Conservation (phyloP, 2,888 invertebrate species). For the Diarsia brunnea region DNA sequence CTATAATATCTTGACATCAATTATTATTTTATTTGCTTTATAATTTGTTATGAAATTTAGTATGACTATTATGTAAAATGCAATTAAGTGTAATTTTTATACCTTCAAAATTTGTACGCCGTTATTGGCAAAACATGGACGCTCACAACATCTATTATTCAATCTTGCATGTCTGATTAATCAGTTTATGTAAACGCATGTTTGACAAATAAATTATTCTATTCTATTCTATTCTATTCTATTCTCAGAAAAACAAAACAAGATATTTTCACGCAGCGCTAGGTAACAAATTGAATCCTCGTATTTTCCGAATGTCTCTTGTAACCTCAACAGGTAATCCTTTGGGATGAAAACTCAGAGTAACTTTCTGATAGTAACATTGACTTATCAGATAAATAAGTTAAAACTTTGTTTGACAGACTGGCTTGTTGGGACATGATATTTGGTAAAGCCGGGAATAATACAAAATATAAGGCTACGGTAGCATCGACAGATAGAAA, state of each 20-base stretch:
- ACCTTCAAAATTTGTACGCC: too few species aligned
- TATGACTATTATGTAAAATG: too few species aligned
- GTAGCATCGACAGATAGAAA: background rate
- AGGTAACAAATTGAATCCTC: conserved; percentile 29
- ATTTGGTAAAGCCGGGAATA: background rate
- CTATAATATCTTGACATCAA: too few species aligned
- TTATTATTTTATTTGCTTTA: too few species aligned
- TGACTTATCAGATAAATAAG: conserved; percentile 27
- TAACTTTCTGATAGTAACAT: conserved; percentile 25
- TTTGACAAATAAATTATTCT: too few species aligned
- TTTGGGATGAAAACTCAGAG: background rate
- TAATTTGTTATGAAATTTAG: too few species aligned
- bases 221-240: too few species aligned
- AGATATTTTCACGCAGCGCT: background rate
- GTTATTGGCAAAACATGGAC: too few species aligned
- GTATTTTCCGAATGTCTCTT: conserved; percentile 1
- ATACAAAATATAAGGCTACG: background rate
- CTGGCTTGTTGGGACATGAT: background rate
- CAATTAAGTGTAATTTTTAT: too few species aligned
- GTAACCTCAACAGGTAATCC: conserved; percentile 47
- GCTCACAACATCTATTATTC: too few species aligned
- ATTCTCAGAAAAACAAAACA: background rate
- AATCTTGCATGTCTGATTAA: too few species aligned
- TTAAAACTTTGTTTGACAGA: conserved; percentile 24
- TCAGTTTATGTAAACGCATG: too few species aligned